Conservation (phyloP, 2,797 vertebrate genomes). For the Anniella stebbinsi region DNA sequence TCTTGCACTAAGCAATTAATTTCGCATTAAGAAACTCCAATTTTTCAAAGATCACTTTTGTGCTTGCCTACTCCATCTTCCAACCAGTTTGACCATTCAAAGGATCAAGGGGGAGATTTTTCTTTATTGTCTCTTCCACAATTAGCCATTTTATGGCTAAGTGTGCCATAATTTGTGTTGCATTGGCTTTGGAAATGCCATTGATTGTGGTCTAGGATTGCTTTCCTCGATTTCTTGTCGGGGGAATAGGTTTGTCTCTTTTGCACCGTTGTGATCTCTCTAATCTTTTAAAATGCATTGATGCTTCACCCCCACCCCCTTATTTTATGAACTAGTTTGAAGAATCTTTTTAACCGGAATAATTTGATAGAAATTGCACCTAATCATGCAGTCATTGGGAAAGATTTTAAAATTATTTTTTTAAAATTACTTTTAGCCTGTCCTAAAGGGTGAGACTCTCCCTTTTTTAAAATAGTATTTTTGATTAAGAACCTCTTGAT, state of each 20-base stretch:
- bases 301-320: neutral
- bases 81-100: neutral
- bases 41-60: neutral
- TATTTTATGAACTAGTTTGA: constrained; percentile 24
- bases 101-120: neutral
- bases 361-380: constrained; percentile 32
- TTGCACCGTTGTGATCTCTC: constrained; percentile 29
- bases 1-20: neutral
- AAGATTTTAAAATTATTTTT: neutral
- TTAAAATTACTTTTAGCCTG: no score
- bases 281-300: constrained; percentile 30
- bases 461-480: neutral
- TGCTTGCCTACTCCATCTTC: neutral
- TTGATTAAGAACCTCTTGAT: constrained; percentile 6
- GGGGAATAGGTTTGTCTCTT: neutral
- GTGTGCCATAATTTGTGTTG: constrained; percentile 10
- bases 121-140: accelerated
- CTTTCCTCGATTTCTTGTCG: constrained; percentile 8
- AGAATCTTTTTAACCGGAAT: constrained; percentile 37
- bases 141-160: neutral
- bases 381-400: neutral
- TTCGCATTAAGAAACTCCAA: neutral
- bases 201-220: neutral
- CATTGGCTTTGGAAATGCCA: constrained; percentile 16
- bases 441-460: no score